Percentiles rank a stretch among this genome's conserved stretches.
Evolutionary conservation across 2,113 vertebrate species (phyloP).

Genomic region (Psilopogon haemacephalus): DNA sequence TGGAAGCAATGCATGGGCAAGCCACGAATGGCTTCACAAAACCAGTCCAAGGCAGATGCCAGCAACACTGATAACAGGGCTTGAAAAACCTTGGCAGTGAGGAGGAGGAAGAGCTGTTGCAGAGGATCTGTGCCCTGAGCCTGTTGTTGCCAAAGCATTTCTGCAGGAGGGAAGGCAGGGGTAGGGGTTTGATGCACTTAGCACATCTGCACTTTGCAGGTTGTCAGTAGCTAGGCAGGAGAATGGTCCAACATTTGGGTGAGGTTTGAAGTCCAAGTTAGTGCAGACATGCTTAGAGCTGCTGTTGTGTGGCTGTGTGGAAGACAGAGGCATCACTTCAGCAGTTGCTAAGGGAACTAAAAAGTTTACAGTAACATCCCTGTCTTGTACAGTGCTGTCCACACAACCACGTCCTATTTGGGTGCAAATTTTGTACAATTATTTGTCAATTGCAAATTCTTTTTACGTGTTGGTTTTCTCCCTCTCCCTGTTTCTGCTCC

Average conservation of each 20-base stretch:
- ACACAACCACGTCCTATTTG: not conserved
- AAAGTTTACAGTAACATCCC: not conserved
- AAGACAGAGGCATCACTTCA: not conserved
- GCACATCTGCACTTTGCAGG: not conserved
- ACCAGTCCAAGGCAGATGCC: not conserved
- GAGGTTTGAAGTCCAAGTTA: not conserved
- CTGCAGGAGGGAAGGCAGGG: not conserved
- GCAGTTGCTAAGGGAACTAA: not conserved
- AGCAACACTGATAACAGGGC: not conserved
- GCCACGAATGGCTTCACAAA: not conserved
- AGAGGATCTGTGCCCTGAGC: not conserved
- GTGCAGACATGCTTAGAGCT: not conserved
- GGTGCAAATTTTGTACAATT: not conserved
- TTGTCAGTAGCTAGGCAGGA: not conserved
- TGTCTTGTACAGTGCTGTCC: not conserved
- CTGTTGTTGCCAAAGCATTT: not conserved
- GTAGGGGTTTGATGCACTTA: not conserved
- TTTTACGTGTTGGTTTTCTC: not conserved
- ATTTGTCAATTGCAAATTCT: not conserved
- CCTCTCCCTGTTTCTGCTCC: not conserved
- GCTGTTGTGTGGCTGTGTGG: not conserved
- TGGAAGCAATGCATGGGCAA: not conserved
- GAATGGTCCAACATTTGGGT: not conserved
- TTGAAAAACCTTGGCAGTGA: not conserved
- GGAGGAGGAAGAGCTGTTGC: not conserved